These are phyloP conservation scores for Spodoptera frugiperda DNA, from an alignment of 1,140 invertebrate genomes.

Conservation along the genomic window DNA sequence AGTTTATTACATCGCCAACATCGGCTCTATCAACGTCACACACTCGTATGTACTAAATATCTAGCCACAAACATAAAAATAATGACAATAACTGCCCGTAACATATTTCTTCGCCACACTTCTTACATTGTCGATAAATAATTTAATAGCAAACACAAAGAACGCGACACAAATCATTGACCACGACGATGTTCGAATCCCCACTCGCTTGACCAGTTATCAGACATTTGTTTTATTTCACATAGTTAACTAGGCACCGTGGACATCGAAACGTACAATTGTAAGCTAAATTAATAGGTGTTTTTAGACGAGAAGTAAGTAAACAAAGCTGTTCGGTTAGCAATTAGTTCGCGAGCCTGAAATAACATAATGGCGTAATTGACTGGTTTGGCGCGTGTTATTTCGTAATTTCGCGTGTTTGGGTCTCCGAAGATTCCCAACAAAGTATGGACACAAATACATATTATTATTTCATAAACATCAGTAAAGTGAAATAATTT, in stretches of 20 bases:
- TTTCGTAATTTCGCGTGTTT: constrained; percentile 59
- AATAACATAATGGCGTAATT: constrained; percentile 61
- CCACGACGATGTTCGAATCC: constrained; percentile 43
- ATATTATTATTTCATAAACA: constrained; percentile 49
- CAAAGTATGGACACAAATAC: constrained; percentile 30
- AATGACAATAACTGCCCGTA: constrained; percentile 41
- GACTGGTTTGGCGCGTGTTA: constrained; percentile 58
- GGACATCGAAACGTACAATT: constrained; percentile 53
- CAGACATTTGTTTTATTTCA: constrained; percentile 47
- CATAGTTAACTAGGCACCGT: constrained; percentile 52
- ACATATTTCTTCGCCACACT: constrained; percentile 45
- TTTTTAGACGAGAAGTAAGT: constrained; percentile 55
- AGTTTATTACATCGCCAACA: constrained; percentile 33
- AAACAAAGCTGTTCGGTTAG: constrained; percentile 61
- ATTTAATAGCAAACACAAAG: constrained; percentile 51
- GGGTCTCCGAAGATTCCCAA: constrained; percentile 23
- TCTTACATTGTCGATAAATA: constrained; percentile 49
- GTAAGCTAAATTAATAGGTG: constrained; percentile 53
- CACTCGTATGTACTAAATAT: constrained; percentile 7
- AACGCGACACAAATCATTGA: constrained; percentile 55
- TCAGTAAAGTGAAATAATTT: constrained; percentile 5
- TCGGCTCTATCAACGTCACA: constrained; percentile 13
- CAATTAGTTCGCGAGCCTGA: constrained; percentile 51
- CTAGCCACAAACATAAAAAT: constrained; percentile 26
- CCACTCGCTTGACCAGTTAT: constrained; percentile 44